Percentiles rank a stretch among this genome's conserved stretches.
These are phyloP conservation scores for Ooceraea biroi DNA, from an alignment of 1,140 invertebrate genomes.

Conservation along the genomic window DNA sequence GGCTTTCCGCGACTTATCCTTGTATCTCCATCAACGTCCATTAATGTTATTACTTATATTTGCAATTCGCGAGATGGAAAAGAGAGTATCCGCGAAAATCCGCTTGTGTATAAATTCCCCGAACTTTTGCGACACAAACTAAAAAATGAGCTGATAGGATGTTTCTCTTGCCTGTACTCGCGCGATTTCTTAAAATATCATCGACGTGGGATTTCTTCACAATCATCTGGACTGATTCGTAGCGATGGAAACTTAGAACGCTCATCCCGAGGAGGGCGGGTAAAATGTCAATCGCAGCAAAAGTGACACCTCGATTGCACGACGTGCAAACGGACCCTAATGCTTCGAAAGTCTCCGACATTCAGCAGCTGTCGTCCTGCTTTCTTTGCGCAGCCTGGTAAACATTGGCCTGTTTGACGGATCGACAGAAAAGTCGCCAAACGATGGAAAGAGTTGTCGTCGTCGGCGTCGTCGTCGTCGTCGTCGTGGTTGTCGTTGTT, in stretches of 20 bases:
- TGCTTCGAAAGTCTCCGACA: conserved; percentile 56
- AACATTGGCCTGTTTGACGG: conserved; percentile 66
- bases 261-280: too few species aligned
- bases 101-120: not conserved
- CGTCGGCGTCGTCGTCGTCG: not conserved
- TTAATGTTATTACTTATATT: conserved; percentile 15
- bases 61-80: not conserved
- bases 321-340: conserved; percentile 45
- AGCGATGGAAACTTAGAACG: not conserved
- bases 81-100: not conserved
- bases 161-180: not conserved
- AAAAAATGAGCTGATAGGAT: too few species aligned
- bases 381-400: conserved; percentile 48
- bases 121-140: too few species aligned
- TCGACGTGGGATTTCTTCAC: not conserved
- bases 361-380: not conserved
- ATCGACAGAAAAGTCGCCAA: conserved; percentile 59
- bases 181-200: not conserved
- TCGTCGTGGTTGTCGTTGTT: conserved; percentile 6
- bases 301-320: conserved; percentile 31
- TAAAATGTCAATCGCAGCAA: conserved; percentile 32
- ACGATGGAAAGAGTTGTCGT: conserved; percentile 34
- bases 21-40: conserved; percentile 15
- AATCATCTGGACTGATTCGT: not conserved
- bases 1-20: not conserved